Evolutionary conservation across 92 coral and sea anemone genomes (phyloP), one percentile per base, ranked within the genome.

Genomic region (Porites cylindrica): DNA sequence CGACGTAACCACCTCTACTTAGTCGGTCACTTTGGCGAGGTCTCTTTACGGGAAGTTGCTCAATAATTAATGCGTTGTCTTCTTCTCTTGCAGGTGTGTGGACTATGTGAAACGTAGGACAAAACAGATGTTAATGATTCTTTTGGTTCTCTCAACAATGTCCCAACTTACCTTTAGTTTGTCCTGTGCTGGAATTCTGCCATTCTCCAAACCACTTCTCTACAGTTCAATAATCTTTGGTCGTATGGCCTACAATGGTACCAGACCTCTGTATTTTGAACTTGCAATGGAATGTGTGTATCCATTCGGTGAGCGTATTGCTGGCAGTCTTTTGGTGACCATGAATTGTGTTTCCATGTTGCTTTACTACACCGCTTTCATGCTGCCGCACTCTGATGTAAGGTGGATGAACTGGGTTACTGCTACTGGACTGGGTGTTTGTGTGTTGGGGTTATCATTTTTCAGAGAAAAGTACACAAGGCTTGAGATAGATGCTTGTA

Each of bases 351-450:
- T 92, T 2, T 80, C 81, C 69, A 69, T 92, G 17, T 72, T 90
- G 38, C 85, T 94, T 62, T 76, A 75, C 26, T 60, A 88, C 38
- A 74, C 85, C n/a, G 47, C 47, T 38, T 94, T 94, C 72, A 94
- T 94, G 96, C 88, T 94, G 85, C 98, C 98, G 7, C 77, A 53
- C 70, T 78, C 88, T 75, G 88, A 88, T 75, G 94, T 90, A 1
- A 63, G 85, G 32, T 94, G 96, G 96, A 94, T 94, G 84, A 94
- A 94, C 85, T 94, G 98, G 98, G 82, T 89, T 23, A 81, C 88
- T 76, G 94, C 82, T 1, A 89, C 81, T 17, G 83, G 88, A 62
- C 72, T 84, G 26, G 88, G 79, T 1, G 53, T 88, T 21, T 90
- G 95, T 79, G 80, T 94, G 14, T 90, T 92, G 11, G 82, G 89